phyloP scores from a whole-genome alignment of 2,888 invertebrate genomes.

The Chaetogeoica ovagalla region DNA sequence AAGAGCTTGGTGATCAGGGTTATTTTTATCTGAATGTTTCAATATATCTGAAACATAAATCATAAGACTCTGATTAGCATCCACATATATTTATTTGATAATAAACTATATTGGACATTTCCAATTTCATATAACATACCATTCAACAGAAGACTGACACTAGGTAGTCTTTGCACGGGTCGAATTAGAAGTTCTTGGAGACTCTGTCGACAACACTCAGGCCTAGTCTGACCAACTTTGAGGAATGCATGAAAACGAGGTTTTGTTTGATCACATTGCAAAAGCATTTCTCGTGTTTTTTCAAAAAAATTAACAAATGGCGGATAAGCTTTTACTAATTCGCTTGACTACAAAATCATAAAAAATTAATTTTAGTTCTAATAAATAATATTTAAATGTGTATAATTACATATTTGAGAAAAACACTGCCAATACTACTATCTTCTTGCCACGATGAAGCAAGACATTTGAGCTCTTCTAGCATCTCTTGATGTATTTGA shows the following conservation, averaged over 20 bases:
- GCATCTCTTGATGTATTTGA: conserved; percentile 82
- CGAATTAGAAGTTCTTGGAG: conserved; percentile 94
- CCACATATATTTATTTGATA: background rate
- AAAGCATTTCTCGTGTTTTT: conserved; percentile 90
- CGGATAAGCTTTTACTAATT: conserved; percentile 91
- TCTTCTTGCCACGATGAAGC: conserved; percentile 87
- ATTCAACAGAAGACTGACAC: conserved; percentile 89
- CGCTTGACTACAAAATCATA: conserved; percentile 67
- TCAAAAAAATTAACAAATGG: conserved; percentile 98
- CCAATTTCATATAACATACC: conserved; percentile 66
- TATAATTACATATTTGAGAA: conserved; percentile 73
- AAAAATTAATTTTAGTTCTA: conserved; percentile 19
- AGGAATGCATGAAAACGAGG: conserved; percentile 96
- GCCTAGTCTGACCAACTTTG: conserved; percentile 90
- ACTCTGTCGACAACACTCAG: conserved; percentile 94
- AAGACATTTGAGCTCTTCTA: conserved; percentile 66
- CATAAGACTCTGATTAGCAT: background rate
- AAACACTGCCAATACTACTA: conserved; percentile 81
- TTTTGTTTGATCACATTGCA: conserved; percentile 86
- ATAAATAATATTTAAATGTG: background rate
- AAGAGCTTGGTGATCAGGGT: conserved; percentile 83
- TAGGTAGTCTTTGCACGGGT: conserved; percentile 96
- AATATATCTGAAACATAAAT: conserved; percentile 73
- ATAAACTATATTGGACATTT: background rate
- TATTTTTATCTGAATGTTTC: conserved; percentile 85